Base-by-base conservation (phyloP, 2,888 invertebrate genomes). In the Drosophila kambysellisi region DNA sequence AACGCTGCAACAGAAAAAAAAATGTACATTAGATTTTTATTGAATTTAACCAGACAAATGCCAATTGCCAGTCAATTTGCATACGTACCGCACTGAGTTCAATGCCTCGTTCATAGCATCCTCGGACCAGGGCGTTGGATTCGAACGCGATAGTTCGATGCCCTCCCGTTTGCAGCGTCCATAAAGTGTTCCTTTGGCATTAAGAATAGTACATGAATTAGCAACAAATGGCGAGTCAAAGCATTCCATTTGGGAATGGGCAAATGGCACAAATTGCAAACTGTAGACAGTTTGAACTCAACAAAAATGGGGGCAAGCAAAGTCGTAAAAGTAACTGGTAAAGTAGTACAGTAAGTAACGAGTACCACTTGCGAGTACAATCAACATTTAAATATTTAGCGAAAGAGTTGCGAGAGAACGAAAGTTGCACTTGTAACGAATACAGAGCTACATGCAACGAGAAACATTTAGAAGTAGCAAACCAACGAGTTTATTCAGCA, bases 61-160 rank as follows among this genome's bases (percentile, higher is more conserved):
- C 20, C 20, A 25, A 25, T 1, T 25, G 41, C 33, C 41, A 56
- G 46, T 15, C 46, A 15, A 46, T 46, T 41, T 11, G 50, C n/a
- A 17, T 59, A 86, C 91, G 82, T 92, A 97, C 97, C 97, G 96
- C 80, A 98, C 97, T 78, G 97, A 97, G 92, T 97, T 97, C 52
- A 98, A 94, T 30, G 98, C 98, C 93, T 97, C 97, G 30, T 96
- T 96, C 97, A 98, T 97, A 35, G 97, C 97, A 91, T 97, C 97
- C 92, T 97, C 97, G n/a, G 97, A 97, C 98, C 98, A 98, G 12
- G 97, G 97, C 52, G 97, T 97, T n/a, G 97, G 97, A 94, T 97
- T 97, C 65, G 97, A 97, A 82, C 97, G 95, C 8, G 97, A 97
- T 81, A 98, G 93, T 93, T 97, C 98, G 83, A 98, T 98, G 56